Base-by-base conservation (phyloP, 1,140 invertebrate species). In the Scaptomyza montana region DNA sequence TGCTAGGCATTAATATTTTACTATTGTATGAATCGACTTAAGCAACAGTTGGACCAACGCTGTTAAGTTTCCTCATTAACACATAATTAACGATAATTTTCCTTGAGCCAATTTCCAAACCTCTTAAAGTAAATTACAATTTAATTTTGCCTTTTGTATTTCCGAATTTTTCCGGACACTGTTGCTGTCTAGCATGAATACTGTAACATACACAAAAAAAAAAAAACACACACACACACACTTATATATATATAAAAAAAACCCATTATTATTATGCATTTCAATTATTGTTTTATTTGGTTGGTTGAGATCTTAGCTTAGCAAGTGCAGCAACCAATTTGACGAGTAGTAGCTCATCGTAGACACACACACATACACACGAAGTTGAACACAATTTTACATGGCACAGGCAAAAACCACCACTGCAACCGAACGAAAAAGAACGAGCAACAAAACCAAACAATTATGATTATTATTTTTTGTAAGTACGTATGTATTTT, bases 351-450 rank as follows among this genome's bases (percentile, higher is more conserved):
- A 62, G 69, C 69, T 59, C 53, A 53, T 49, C 43, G 25, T 25
- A 19, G 43, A 56, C 30, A 60, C 21, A 55, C n/a, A 54, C 43
- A 25, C 21, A 25, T 2, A 25, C 21, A 25, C 21, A 25, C 21
- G 21, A 2, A 25, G 16, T 36, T 9, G 45, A 45, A 50, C 25
- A 66, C 41, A 71, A 9, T 41, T 41, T 43, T n/a, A 72, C 57
- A 72, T 66, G 78, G 82, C 78, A 87, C 70, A 80, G 82, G 82
- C 81, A 76, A 86, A 51, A 78, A 81, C 81, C 82, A 86, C 81
- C 82, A 87, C 81, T 87, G 76, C 81, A 86, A 67, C 81, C 81
- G 81, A 86, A 76, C 78, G 74, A 77, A 65, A 59, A 71, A 63
- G 47, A 45, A 25, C 28, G 47, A 64, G 30, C 55, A 74, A 68